A percentile compares a stretch with the other conserved stretches of the same genome.
Conservation (phyloP, 2,888 invertebrate species). For the Tubiluchus corallicola region DNA sequence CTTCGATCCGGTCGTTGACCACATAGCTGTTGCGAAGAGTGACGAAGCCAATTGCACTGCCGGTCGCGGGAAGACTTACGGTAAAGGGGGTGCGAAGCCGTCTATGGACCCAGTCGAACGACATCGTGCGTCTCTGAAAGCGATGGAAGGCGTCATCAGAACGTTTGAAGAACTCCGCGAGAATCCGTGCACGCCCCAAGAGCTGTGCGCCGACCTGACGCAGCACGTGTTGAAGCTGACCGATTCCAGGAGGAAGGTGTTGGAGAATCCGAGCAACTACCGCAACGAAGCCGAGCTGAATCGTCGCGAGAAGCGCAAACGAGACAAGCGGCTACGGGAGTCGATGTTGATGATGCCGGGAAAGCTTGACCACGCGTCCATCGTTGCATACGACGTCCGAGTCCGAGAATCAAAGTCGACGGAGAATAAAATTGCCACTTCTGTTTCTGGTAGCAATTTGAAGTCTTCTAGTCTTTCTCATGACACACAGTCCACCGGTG, state of each 20-base stretch:
- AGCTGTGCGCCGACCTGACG: conserved; percentile 26
- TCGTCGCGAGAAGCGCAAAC: conserved; percentile 14
- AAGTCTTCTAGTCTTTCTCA: too few relatives aligned
- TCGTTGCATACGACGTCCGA: conserved; percentile 62
- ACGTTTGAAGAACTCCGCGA: conserved; percentile 8
- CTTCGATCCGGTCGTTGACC: conserved; percentile 75
- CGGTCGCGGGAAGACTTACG: not conserved
- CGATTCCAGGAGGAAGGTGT: conserved; percentile 15
- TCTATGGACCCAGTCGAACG: conserved; percentile 6
- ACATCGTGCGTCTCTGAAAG: too few relatives aligned
- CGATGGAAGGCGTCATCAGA: not conserved
- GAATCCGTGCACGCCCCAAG: conserved; percentile 21
- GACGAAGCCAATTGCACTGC: conserved; percentile 5
- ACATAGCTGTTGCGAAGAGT: conserved; percentile 43
- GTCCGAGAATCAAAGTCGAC: too few relatives aligned
- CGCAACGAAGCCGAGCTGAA: not conserved
- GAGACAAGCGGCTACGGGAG: conserved; percentile 48
- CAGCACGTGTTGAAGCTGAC: conserved; percentile 21
- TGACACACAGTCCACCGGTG: too few relatives aligned
- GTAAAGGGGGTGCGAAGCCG: not conserved
- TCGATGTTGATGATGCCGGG: conserved; percentile 59
- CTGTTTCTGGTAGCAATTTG: too few relatives aligned
- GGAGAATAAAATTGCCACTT: too few relatives aligned
- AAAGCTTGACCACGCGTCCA: conserved; percentile 69
- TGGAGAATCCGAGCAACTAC: conserved; percentile 37